Percentiles rank a stretch among this genome's conserved stretches.
Evolutionary conservation across 2,113 vertebrate genomes (phyloP).

Genomic region (Polyodon spathula): DNA sequence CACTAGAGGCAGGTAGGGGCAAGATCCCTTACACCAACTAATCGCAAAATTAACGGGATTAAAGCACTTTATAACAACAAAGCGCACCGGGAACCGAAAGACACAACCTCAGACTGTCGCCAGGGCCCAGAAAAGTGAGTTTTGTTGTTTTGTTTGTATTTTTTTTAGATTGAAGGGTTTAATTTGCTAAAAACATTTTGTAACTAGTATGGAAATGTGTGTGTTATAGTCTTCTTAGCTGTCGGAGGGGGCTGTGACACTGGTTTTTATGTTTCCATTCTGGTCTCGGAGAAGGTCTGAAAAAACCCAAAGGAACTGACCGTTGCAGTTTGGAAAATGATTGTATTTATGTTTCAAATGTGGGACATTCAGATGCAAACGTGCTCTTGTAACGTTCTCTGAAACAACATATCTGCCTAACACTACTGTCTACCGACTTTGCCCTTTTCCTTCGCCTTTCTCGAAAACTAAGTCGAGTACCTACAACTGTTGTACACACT

Average conservation of each 20-base stretch:
- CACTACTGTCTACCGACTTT: no score
- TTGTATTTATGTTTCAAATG: no score
- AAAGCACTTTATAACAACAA: constrained; percentile 5
- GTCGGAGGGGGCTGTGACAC: constrained; percentile 5
- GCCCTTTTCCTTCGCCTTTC: no score
- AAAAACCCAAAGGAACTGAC: no score
- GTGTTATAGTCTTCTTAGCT: background rate
- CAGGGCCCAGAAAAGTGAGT: constrained; percentile 12
- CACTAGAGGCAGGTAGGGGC: constrained; percentile 3
- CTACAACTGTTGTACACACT: no score
- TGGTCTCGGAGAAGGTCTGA: no score
- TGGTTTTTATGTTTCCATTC: constrained; percentile 13
- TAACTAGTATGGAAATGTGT: background rate
- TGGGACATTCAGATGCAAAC: no score
- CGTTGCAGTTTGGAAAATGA: no score
- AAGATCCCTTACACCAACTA: background rate
- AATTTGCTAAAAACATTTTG: background rate
- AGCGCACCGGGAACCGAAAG: background rate
- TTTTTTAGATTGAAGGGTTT: background rate
- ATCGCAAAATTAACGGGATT: constrained; percentile 6
- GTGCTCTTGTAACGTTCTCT: no score
- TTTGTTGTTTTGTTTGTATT: background rate
- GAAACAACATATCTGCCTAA: no score
- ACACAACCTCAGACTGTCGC: background rate
- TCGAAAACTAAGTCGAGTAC: no score